Conservation (phyloP, 2,888 invertebrate genomes). For the Standfussiana lucernea region DNA sequence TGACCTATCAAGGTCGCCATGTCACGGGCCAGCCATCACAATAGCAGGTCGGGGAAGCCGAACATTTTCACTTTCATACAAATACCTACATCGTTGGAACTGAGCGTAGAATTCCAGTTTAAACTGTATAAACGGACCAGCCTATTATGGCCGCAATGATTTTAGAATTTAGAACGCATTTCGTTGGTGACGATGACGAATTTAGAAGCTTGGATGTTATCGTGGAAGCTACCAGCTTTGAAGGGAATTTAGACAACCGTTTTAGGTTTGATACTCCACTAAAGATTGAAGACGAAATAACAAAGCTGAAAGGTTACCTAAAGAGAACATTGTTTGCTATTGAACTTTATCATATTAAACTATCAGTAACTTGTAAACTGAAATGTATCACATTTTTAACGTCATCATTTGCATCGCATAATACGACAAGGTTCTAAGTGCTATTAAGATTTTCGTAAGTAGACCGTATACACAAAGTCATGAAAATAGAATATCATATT, state of each 20-base stretch:
- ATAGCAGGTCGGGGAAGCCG: slow-evolving; percentile 81
- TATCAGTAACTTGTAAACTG: background rate
- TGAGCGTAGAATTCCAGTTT: slow-evolving; percentile 67
- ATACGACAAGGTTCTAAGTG: background rate
- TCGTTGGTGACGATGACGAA: slow-evolving; percentile 34
- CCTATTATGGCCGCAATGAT: slow-evolving; percentile 53
- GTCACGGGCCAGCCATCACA: slow-evolving; percentile 82
- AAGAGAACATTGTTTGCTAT: background rate
- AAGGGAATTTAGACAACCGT: background rate
- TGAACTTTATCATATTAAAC: background rate
- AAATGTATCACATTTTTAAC: background rate
- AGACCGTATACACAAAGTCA: slow-evolving; percentile 8
- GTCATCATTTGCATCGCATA: background rate
- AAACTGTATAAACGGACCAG: slow-evolving; percentile 51
- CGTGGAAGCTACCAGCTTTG: background rate
- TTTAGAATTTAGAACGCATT: slow-evolving; percentile 55
- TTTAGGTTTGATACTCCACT: background rate
- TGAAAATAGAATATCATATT: slow-evolving; percentile 39
- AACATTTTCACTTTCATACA: slow-evolving; percentile 85
- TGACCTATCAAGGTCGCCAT: slow-evolving; percentile 83
- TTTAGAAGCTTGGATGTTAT: slow-evolving; percentile 11
- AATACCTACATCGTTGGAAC: slow-evolving; percentile 73
- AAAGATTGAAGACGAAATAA: background rate
- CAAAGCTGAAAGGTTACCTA: background rate
- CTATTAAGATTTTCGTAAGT: background rate